Conservation (phyloP, 1,140 invertebrate species). For the Eufriesea mexicana region DNA sequence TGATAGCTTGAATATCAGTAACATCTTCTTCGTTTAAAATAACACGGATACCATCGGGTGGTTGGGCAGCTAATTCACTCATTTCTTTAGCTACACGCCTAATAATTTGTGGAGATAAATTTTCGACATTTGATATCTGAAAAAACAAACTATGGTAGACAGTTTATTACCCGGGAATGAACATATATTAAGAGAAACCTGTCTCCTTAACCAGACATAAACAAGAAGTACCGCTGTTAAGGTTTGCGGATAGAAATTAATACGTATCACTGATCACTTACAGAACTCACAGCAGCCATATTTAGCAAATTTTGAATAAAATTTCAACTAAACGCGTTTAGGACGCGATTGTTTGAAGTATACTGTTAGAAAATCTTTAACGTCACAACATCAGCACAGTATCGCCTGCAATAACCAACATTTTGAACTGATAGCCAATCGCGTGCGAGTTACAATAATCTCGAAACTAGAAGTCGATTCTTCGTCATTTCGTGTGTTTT, state of each 20-base stretch:
- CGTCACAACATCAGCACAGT: constrained; percentile 77
- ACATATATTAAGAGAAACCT: background rate
- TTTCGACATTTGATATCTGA: constrained; percentile 94
- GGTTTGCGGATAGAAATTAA: constrained; percentile 14
- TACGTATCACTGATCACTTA: constrained; percentile 62
- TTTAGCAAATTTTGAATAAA: constrained; percentile 43
- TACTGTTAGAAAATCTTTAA: constrained; percentile 75
- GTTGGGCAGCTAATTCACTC: constrained; percentile 88
- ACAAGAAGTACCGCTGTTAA: constrained; percentile 39
- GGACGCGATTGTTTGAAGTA: constrained; percentile 51
- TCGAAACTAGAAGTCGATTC: constrained; percentile 63
- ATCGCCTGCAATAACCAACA: constrained; percentile 79
- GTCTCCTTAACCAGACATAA: constrained; percentile 42
- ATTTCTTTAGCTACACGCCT: constrained; percentile 92
- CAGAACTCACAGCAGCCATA: constrained; percentile 78
- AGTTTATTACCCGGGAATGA: background rate
- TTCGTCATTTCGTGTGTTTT: constrained; percentile 48
- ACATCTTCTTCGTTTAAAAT: constrained; percentile 94
- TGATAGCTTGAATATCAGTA: constrained; percentile 95
- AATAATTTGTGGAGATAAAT: constrained; percentile 96
- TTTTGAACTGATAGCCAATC: constrained; percentile 79
- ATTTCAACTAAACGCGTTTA: constrained; percentile 45
- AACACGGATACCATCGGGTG: constrained; percentile 95
- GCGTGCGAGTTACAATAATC: constrained; percentile 57
- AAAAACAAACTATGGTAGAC: constrained; percentile 45